A percentile compares a stretch with the other conserved stretches of the same genome.
phyloP scores from a whole-genome alignment of 1,140 invertebrate genomes.

The honey bee (Apis mellifera) region Amel_HAv3.1 CM009936.2:12816001-12816500 shows the following conservation, averaged over 20 bases:
- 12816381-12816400: too few species aligned
- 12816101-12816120: neutral
- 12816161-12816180: too few species aligned
- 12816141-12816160: neutral
- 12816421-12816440: too few species aligned
- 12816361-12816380: too few species aligned
- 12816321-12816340: too few species aligned
- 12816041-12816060: conserved; percentile 50
- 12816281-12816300: too few species aligned
- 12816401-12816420: too few species aligned
- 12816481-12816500: too few species aligned
- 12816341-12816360: too few species aligned
- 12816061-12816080: conserved; percentile 37
- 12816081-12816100: conserved; percentile 10
- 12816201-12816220: too few species aligned
- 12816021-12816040: conserved; percentile 45
- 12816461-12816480: neutral
- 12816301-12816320: too few species aligned
- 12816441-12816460: neutral
- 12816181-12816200: neutral
- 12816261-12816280: neutral
- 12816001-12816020: conserved; percentile 29
- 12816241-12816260: neutral
- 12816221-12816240: neutral
- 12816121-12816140: neutral